Conservation (phyloP, 2,888 invertebrate species). For the Caenorhabditis sp. region DNA sequence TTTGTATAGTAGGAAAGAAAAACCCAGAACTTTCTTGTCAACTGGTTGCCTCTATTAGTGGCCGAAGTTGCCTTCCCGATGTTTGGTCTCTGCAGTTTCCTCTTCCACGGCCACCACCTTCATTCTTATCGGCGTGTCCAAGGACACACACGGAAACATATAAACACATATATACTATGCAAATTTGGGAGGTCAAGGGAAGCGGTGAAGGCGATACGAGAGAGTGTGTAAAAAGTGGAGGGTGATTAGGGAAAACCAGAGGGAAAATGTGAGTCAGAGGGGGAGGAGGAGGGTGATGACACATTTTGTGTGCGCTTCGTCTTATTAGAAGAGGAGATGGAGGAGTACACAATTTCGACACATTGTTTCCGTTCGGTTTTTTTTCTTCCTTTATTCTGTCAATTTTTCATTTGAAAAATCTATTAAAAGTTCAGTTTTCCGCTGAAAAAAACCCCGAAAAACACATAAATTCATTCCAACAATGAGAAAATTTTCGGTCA, state of each 20-base stretch:
- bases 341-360: neutral
- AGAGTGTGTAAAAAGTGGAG: neutral
- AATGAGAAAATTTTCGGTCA: no score
- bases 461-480: no score
- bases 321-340: neutral
- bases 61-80: constrained; percentile 14
- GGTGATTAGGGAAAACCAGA: constrained; percentile 15
- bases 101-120: constrained; percentile 53
- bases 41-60: constrained; percentile 1
- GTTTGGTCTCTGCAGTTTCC: constrained; percentile 49
- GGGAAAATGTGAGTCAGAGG: constrained; percentile 2
- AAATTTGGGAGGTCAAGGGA: constrained; percentile 21
- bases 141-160: neutral
- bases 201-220: neutral
- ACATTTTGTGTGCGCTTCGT: constrained; percentile 39
- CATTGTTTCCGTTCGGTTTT: constrained; percentile 8
- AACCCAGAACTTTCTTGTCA: neutral
- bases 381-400: neutral
- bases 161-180: constrained; percentile 12
- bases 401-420: no score
- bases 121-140: neutral
- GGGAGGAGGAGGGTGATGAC: constrained; percentile 12
- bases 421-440: no score
- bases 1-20: no score
- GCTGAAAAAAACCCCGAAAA: no score